Conservation (phyloP, 2,888 invertebrate species). For the Petrolisthes manimaculis region DNA sequence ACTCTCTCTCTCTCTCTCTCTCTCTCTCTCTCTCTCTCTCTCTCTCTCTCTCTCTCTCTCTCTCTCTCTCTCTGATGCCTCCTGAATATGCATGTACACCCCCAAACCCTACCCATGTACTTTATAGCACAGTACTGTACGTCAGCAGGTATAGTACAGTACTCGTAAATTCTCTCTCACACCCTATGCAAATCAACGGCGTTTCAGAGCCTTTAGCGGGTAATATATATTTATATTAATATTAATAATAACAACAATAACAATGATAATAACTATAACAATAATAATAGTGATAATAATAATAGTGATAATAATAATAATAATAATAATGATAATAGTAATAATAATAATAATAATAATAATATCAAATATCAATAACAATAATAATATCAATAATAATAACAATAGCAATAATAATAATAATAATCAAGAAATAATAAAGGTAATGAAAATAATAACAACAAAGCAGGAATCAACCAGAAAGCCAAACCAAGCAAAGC, state of each 20-base stretch:
- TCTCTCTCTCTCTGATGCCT: neutral
- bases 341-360: conserved; percentile 19
- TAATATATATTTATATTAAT: neutral
- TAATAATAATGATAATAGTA: conserved; percentile 13
- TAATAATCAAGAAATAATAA: neutral
- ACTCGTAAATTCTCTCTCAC: too few species aligned
- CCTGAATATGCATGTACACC: too few species aligned
- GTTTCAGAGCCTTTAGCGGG: too few species aligned
- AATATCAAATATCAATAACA: conserved; percentile 10
- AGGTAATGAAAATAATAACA: too few species aligned
- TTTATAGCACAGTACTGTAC: too few species aligned
- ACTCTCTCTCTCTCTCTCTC: neutral
- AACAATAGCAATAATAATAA: conserved; percentile 11
- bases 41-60: neutral
- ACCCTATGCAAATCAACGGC: too few species aligned
- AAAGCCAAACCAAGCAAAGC: too few species aligned
- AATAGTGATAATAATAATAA: conserved; percentile 17
- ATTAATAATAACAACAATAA: conserved; percentile 1
- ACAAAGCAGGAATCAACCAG: too few species aligned
- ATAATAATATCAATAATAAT: conserved; percentile 9
- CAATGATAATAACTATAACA: neutral
- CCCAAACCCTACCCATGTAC: too few species aligned
- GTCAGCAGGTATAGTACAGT: too few species aligned
- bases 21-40: neutral
- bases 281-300: neutral